These are phyloP conservation scores for Brassicogethes aeneus DNA, from an alignment of 2,888 invertebrate species.

Conservation along the genomic window DNA sequence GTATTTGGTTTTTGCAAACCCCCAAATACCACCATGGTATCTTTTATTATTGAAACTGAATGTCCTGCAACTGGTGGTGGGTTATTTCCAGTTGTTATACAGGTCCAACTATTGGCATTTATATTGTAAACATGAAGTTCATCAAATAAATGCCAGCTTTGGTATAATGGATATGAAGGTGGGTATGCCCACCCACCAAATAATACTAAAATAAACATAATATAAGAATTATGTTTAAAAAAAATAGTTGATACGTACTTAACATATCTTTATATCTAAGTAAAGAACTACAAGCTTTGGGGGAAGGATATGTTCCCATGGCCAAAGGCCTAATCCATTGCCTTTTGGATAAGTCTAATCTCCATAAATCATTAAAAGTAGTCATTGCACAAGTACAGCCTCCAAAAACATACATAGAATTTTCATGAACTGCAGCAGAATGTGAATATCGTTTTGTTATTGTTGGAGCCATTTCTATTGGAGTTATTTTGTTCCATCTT, in stretches of 20 bases:
- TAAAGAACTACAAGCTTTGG: slow-evolving; percentile 91
- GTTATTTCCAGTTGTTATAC: slow-evolving; percentile 53
- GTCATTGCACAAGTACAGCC: slow-evolving; percentile 91
- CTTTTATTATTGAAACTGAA: slow-evolving; percentile 76
- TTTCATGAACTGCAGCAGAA: slow-evolving; percentile 73
- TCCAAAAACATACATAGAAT: slow-evolving; percentile 91
- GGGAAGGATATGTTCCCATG: slow-evolving; percentile 85
- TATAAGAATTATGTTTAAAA: slow-evolving; percentile 1
- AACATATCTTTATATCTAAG: slow-evolving; percentile 77
- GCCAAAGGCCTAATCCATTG: slow-evolving; percentile 79
- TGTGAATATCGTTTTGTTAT: slow-evolving; percentile 90
- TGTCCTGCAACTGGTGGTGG: slow-evolving; percentile 86
- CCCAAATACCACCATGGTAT: slow-evolving; percentile 73
- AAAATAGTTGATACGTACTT: slow-evolving; percentile 40
- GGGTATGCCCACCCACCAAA: slow-evolving; percentile 97
- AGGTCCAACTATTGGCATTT: slow-evolving; percentile 68
- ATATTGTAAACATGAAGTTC: slow-evolving; percentile 86
- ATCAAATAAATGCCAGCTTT: slow-evolving; percentile 81
- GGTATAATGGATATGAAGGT: slow-evolving; percentile 73
- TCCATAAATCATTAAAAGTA: slow-evolving; percentile 95
- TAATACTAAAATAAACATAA: slow-evolving; percentile 39
- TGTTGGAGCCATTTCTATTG: slow-evolving; percentile 54
- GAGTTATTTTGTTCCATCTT: slow-evolving; percentile 59
- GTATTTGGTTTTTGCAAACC: slow-evolving; percentile 36
- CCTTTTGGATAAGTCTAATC: slow-evolving; percentile 76